Percentiles rank a stretch among this genome's conserved stretches.
Evolutionary conservation across 2,888 invertebrate genomes (phyloP).

Genomic region (Poecilobothrus nobilitatus): DNA sequence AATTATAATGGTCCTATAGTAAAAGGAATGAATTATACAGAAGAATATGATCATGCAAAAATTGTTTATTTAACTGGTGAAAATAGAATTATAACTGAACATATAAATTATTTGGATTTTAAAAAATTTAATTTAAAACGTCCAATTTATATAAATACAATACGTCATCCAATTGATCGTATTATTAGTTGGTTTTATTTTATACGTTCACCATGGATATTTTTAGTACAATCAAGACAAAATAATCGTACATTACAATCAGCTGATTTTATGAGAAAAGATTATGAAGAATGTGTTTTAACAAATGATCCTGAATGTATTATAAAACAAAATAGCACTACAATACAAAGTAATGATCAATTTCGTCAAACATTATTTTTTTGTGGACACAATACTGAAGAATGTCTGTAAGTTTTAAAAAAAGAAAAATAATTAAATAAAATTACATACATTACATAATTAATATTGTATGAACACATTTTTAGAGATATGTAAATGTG

Average conservation of each 20-base stretch:
- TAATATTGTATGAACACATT: too few relatives aligned
- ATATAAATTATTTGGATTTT: conserved; percentile 80
- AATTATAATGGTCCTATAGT: background rate
- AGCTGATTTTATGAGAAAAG: conserved; percentile 73
- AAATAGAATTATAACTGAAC: conserved; percentile 64
- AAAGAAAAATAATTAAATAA: too few relatives aligned
- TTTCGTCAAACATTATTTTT: conserved; percentile 77
- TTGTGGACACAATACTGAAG: conserved; percentile 61
- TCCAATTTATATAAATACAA: conserved; percentile 81
- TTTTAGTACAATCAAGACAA: conserved; percentile 64
- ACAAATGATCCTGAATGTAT: conserved; percentile 71
- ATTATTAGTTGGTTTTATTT: conserved; percentile 89
- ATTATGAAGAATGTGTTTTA: conserved; percentile 73
- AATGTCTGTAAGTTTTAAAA: background rate
- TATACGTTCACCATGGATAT: conserved; percentile 69
- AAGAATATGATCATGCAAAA: background rate
- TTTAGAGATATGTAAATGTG: too few relatives aligned
- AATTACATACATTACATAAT: too few relatives aligned
- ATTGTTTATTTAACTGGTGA: background rate
- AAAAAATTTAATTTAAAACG: conserved; percentile 64
- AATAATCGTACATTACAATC: conserved; percentile 60
- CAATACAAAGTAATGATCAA: conserved; percentile 72
- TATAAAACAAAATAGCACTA: conserved; percentile 65
- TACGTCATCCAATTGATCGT: conserved; percentile 79
- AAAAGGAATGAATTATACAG: background rate